These are phyloP conservation scores for Smittia sp. DNA, from an alignment of 2,888 invertebrate genomes.

Conservation along the genomic window DNA sequence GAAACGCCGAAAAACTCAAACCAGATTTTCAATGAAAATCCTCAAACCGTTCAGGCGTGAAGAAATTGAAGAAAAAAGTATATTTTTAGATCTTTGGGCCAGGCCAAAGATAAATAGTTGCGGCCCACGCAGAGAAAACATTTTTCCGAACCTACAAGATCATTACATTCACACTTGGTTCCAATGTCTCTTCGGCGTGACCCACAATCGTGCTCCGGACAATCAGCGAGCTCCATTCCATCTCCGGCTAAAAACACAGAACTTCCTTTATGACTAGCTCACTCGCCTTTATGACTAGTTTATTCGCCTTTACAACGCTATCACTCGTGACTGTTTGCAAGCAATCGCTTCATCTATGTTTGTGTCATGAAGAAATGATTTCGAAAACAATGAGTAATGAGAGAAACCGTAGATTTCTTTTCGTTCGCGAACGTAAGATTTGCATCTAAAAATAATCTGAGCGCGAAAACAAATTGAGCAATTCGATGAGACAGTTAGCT, in stretches of 20 bases:
- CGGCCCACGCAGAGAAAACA: constrained; percentile 25
- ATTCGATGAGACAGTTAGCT: not conserved
- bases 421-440: not conserved
- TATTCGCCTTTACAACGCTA: not conserved
- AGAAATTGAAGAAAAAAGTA: not conserved
- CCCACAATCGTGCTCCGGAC: not conserved
- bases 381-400: constrained; percentile 20
- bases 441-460: constrained; percentile 15
- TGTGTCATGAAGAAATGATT: not conserved
- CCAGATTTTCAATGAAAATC: constrained; percentile 23
- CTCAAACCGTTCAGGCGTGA: constrained; percentile 12
- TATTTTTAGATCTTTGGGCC: constrained; percentile 29
- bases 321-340: not conserved
- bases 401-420: too few relatives aligned
- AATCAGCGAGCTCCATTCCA: too few relatives aligned
- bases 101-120: constrained; percentile 28
- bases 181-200: not conserved
- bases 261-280: too few relatives aligned
- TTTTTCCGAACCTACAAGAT: constrained; percentile 16
- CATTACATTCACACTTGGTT: constrained; percentile 12
- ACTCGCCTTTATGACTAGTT: too few relatives aligned
- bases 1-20: constrained; percentile 18
- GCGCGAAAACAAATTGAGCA: constrained; percentile 9
- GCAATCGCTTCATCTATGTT: not conserved
- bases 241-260: too few relatives aligned